Base-by-base conservation (phyloP, 2,888 invertebrate species). In the Caenorhabditis wallacei region DNA sequence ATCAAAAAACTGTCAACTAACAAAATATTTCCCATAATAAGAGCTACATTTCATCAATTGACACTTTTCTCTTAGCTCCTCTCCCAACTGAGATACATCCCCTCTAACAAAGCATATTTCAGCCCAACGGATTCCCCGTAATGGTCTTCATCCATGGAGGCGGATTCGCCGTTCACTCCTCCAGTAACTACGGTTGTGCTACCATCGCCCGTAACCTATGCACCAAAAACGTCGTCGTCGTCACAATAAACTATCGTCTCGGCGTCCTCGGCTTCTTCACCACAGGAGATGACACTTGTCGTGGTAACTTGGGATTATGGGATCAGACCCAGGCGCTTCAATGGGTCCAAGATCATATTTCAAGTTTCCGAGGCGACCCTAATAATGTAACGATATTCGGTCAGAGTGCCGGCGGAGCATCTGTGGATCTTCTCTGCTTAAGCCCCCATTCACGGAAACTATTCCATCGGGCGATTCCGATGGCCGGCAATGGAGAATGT, bases 321-420 rank as follows among this genome's bases (percentile, higher is more conserved):
- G 91, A 92, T 74, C 90, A 91, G 82, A 85, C 88, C 13, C 53
- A 86, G 26, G 91, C 91, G 2, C 82, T 92, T 7, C 51, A 87
- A 63, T 92, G 91, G 91, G 86, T 92, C 4, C 82, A 89, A 18
- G 72, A 89, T 7, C 89, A 91, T 68, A 90, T 91, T 30, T 43
- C 48, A 0, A 61, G 74, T 4, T 91, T 91, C 71, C 89, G 90
- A 10, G 91, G 92, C 11, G 86, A 91, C 64, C 87, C 89, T 10
- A 69, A 82, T 20, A 89, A 88, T 66, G 87, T 92, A 20, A 92
- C 92, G 3, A 85, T 91, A 16, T 91, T 91, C 71, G 90, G 90
- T 1, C 90, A 90, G 56, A 88, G 88, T 80, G 89, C 89, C 11
- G 90, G 90, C 16, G 90, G 88, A 43, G 87, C 87, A 0, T 85